Evolutionary conservation across 2,797 vertebrate species (phyloP), one percentile per base, ranked within the genome.

Genomic region (Oreochromis mossambicus): DNA sequence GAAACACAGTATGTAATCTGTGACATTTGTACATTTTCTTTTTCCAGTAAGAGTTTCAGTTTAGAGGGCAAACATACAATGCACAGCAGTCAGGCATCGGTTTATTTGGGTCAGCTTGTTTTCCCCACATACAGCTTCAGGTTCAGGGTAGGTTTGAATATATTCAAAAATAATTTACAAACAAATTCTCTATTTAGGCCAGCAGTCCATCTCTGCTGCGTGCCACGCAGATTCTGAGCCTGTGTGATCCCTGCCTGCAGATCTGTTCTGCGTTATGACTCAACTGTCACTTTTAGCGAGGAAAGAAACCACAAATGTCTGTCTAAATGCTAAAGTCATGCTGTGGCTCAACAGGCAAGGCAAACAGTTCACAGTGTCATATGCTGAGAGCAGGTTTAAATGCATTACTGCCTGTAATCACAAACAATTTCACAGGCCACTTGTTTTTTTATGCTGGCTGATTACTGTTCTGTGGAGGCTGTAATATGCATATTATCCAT

Each of bases 241-340:
- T 11, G 61, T 10, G 7, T 29, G 79, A 81, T 77, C 83, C 43
- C 52, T 32, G 52, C 9, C 66, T 29, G 79, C 61, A 70, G 68
- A 10, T 90, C 41, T 75, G 79, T 29, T 85, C 34, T 84, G 82
- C 15, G 58, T 87, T 70, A 80, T 66, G 46, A 82, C 51, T 77
- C 1, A 51, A 86, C 41, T 21, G n/a, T 63, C 61, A 26, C 34
- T 2, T 56, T 46, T 41, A 58, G 56, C 13, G 38, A 15, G 58
- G 13, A 78, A 29, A 77, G 26, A 63, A 15, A n/a, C 5, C 12
- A 34, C 8, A 4, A 41, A 43, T 8, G 8, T 51, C 7, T 13
- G 26, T 79, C 50, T 38, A 32, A 48, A 52, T n/a, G 43, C 43
- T 73, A 73, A 73, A 73, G 50, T 43, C 78, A 32, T 7, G 50